phyloP scores from a whole-genome alignment of 2,797 vertebrate species.

The Podarcis siculus region DNA sequence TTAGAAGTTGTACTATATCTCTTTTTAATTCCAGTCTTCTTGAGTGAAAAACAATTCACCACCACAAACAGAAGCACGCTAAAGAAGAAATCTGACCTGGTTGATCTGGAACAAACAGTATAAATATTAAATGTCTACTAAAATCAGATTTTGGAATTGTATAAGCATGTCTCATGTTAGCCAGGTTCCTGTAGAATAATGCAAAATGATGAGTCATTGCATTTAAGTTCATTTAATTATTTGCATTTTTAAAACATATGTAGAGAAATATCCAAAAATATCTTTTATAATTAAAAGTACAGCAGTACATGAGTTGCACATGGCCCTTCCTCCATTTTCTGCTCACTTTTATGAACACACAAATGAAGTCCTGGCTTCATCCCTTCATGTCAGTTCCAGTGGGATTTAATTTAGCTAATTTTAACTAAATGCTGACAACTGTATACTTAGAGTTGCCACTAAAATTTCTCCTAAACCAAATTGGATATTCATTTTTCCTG shows the following conservation, averaged over 20 bases:
- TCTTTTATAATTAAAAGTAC: background rate
- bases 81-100: background rate
- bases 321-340: background rate
- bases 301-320: background rate
- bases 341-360: background rate
- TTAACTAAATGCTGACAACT: background rate
- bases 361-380: background rate
- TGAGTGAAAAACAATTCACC: background rate
- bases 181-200: constrained; percentile 44
- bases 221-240: background rate
- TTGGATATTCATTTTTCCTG: background rate
- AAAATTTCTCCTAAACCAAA: background rate
- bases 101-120: constrained; percentile 48
- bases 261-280: background rate
- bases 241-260: background rate
- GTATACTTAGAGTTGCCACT: background rate
- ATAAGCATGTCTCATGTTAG: constrained; percentile 42
- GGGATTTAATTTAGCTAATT: background rate
- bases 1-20: background rate
- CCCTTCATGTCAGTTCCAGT: background rate
- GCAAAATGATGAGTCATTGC: background rate
- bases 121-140: constrained; percentile 52
- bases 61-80: constrained; percentile 19
- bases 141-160: constrained; percentile 52
- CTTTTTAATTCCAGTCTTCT: no score